phyloP scores from a whole-genome alignment of 2,888 invertebrate genomes.

The Ellobium chinense region DNA sequence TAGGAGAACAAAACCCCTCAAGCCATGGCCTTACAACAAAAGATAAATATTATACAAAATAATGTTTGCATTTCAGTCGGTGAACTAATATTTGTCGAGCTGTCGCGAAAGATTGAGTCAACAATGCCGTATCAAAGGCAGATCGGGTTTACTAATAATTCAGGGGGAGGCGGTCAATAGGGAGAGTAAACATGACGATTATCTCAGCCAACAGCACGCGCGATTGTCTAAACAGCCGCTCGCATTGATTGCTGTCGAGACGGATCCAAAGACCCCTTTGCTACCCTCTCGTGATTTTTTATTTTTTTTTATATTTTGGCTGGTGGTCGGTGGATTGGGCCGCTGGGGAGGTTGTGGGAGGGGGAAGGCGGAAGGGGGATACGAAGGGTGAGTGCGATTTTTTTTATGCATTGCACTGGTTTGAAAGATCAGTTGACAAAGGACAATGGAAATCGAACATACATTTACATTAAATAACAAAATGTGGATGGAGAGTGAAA shows the following conservation, averaged over 20 bases:
- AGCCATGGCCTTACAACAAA: conserved; percentile 32
- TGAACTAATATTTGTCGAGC: conserved; percentile 50
- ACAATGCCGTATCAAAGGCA: conserved; percentile 45
- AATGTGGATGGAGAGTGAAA: too few species aligned
- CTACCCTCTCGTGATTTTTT: too few species aligned
- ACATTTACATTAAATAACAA: too few species aligned
- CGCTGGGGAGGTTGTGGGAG: background rate
- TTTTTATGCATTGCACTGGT: too few species aligned
- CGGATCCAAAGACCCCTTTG: background rate
- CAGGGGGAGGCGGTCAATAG: conserved; percentile 39
- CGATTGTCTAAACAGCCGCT: conserved; percentile 30
- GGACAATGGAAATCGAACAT: too few species aligned
- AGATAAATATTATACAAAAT: conserved; percentile 52
- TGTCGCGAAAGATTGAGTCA: conserved; percentile 51
- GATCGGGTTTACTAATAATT: conserved; percentile 34
- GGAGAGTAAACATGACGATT: conserved; percentile 42
- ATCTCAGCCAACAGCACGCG: conserved; percentile 36
- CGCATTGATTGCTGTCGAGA: conserved; percentile 24
- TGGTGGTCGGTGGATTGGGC: background rate
- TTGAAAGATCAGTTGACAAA: too few species aligned
- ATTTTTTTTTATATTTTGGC: too few species aligned
- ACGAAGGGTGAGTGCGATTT: too few species aligned
- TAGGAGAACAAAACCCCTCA: conserved; percentile 29
- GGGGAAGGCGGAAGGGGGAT: too few species aligned
- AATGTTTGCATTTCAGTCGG: conserved; percentile 45